phyloP scores from a whole-genome alignment of 30 jellyfish, hydroid and myxozoan genomes.

The Catostylus mosaicus region DNA sequence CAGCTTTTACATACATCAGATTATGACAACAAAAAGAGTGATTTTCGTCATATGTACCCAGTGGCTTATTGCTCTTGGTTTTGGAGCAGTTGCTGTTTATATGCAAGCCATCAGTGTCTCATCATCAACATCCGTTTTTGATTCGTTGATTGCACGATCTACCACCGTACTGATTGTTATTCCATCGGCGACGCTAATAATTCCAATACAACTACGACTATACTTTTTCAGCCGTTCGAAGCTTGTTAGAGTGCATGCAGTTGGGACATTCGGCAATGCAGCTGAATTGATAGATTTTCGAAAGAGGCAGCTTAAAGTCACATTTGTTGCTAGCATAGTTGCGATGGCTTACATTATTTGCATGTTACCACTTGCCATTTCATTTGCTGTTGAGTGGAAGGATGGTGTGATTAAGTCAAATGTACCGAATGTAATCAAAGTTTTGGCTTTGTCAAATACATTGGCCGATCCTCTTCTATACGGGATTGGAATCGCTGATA shows the following conservation, averaged over 20 bases:
- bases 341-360: too few species aligned
- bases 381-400: too few species aligned
- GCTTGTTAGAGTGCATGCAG: neutral
- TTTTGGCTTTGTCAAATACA: too few species aligned
- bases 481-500: too few species aligned
- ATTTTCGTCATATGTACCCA: neutral
- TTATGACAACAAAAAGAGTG: constrained; percentile 8
- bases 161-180: neutral
- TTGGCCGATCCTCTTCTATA: too few species aligned
- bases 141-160: neutral
- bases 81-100: neutral
- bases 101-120: neutral
- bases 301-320: too few species aligned
- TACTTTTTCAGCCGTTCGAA: neutral
- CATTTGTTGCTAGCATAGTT: too few species aligned
- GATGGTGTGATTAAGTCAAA: too few species aligned
- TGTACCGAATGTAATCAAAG: too few species aligned
- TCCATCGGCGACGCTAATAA: neutral
- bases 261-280: neutral
- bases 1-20: neutral
- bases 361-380: too few species aligned
- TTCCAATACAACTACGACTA: neutral
- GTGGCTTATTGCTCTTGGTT: neutral
- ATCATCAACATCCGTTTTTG: neutral
- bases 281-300: too few species aligned